These are phyloP conservation scores for Drosophila yakuba DNA, from an alignment of 1,140 invertebrate species.

Conservation along the genomic window DNA sequence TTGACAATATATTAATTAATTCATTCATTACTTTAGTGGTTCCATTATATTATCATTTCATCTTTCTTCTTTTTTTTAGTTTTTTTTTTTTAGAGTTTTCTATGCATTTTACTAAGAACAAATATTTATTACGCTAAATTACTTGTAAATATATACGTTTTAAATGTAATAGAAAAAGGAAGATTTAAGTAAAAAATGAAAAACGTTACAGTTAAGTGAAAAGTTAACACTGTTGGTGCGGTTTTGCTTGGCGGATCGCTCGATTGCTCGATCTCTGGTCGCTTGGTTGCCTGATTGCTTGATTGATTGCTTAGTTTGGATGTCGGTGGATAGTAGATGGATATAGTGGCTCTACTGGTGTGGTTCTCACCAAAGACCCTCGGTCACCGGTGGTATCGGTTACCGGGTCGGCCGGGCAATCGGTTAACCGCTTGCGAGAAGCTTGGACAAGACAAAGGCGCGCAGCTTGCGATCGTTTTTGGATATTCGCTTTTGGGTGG, in stretches of 20 bases:
- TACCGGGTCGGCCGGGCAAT: slow-evolving; percentile 14
- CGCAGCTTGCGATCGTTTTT: slow-evolving; percentile 55
- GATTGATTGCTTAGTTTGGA: slow-evolving; percentile 5
- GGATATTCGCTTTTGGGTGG: slow-evolving; percentile 61
- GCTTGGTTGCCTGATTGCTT: slow-evolving; percentile 35
- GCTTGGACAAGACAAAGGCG: slow-evolving; percentile 55
- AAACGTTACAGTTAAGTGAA: slow-evolving; percentile 72
- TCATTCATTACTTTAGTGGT: slow-evolving; percentile 65
- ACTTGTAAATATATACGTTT: slow-evolving; percentile 79
- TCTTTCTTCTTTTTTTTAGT: slow-evolving; percentile 38
- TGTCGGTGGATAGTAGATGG: slow-evolving; percentile 16
- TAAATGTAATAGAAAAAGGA: slow-evolving; percentile 75
- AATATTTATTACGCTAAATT: slow-evolving; percentile 81
- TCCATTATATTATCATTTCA: slow-evolving; percentile 42
- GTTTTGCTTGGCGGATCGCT: slow-evolving; percentile 45
- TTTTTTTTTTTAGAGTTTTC: slow-evolving; percentile 56
- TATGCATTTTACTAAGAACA: slow-evolving; percentile 79
- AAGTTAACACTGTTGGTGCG: slow-evolving; percentile 51
- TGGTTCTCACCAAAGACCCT: slow-evolving; percentile 29
- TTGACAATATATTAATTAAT: slow-evolving; percentile 49
- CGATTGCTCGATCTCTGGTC: slow-evolving; percentile 28
- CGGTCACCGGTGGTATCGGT: slow-evolving; percentile 39
- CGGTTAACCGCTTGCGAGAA: slow-evolving; percentile 25
- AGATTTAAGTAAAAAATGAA: slow-evolving; percentile 62
- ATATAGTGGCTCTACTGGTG: slow-evolving; percentile 18